Conservation (phyloP, 2,797 vertebrate species). For the Lates japonicus region DNA sequence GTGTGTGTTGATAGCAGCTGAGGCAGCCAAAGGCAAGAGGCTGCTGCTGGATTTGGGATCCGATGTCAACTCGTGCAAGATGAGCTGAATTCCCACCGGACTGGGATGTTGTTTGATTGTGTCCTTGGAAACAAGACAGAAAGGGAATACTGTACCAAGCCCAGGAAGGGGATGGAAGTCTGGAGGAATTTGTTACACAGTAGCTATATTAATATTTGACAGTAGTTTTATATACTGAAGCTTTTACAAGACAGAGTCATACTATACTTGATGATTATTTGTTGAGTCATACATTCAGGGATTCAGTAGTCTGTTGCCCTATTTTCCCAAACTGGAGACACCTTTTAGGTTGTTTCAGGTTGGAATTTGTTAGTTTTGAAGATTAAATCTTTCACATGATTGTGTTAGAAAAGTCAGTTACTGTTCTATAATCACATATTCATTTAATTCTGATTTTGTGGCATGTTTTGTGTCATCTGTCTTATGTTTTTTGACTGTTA, state of each 20-base stretch:
- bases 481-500: too few species aligned
- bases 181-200: conserved; percentile 13
- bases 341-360: not conserved
- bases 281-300: not conserved
- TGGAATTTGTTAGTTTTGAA: not conserved
- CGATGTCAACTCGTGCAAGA: conserved; percentile 17
- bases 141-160: not conserved
- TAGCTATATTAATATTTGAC: conserved; percentile 17
- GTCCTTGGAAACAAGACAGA: conserved; percentile 21
- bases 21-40: conserved; percentile 21
- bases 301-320: not conserved
- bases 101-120: conserved; percentile 5
- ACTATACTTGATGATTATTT: not conserved
- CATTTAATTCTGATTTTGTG: not conserved
- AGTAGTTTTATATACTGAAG: conserved; percentile 1
- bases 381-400: too few species aligned
- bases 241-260: not conserved
- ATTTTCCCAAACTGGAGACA: not conserved
- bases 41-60: conserved; percentile 31
- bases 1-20: conserved; percentile 35
- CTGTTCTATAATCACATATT: not conserved
- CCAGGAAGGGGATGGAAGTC: not conserved
- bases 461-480: too few species aligned
- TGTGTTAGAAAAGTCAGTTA: not conserved
- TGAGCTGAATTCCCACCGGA: conserved; percentile 30